Evolutionary conservation across 2,113 vertebrate genomes (phyloP), one percentile per base, ranked within the genome.

Genomic region (Maccullochella peelii): DNA sequence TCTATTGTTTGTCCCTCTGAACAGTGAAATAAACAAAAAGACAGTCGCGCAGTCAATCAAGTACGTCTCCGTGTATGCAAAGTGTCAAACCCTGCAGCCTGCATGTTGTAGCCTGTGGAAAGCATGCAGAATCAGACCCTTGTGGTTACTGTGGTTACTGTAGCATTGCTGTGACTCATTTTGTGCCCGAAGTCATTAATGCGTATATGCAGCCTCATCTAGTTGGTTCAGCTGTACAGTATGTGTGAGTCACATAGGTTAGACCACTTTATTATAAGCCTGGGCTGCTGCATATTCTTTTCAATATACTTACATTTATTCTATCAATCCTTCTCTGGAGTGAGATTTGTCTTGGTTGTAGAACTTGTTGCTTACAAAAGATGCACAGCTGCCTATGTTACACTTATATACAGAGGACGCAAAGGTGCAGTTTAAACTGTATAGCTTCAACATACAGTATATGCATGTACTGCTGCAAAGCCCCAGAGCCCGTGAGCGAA

Each of bases 141-240:
- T n/a, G 58, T 50, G 70, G 80, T 82, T 52, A 68, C 55, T n/a
- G 58, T 50, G 70, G 80, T 82, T 52, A 68, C 55, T 59, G 78
- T 21, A 79, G 77, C 65, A 18, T 15, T 11, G 47, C 78, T 65
- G 68, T 83, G 88, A 92, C 75, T 89, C 88, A 85, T 3, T 0
- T 25, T 36, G 38, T 50, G 83, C 88, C 77, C 0, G 11, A 0
- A 85, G 85, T 75, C 42, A 61, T 79, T 69, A 84, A 84, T 86
- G 69, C 84, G 90, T 86, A 49, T 59, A 80, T 84, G 85, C 70
- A 63, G 82, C 38, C 14, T 89, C 80, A 82, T 79, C 27, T 70
- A 4, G 57, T 40, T 10, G 18, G 40, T 79, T 69, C 38, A 63
- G 27, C 55, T 40, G 23, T 33, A 33, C 33, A 33, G 33, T 63